Base-by-base conservation (phyloP, 92 coral and sea anemone species). In the Zoanthus sociatus region DNA sequence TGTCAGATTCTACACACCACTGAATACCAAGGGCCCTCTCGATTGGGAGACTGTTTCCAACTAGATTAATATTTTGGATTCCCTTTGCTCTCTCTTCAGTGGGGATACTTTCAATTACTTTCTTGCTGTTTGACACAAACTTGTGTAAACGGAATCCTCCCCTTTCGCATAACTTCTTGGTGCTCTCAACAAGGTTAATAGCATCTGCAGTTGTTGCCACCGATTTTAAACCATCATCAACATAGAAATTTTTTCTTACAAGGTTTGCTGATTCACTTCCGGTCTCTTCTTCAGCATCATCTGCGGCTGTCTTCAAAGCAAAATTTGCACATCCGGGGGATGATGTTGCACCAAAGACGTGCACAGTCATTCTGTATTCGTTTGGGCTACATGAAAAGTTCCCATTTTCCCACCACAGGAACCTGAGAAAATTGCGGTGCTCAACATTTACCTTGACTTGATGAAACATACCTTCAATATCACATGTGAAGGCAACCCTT, bases 321-420 rank as follows among this genome's bases (percentile, higher is more conserved):
- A 56, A 88, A 77, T 88, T 88, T 21, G 55, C 63, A 72, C 88
- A 83, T 45, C 91, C 83, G 14, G 88, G 88, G 9, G 84, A 83
- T 4, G 92, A 86, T 73, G 47, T 73, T 0, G 88, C 88, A 9
- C 88, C 88, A 55, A 88, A 88, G 9, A 88, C 64, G 61, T 88
- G 91, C 1, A 88, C 83, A 21, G 91, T 88, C 86, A 87, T 87
- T 30, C 90, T 32, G 79, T 81, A 88, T 44, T 82, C 46, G 84
- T 12, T 54, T 16, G 89, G 84, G 1, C 4, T 12, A 2, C 26
- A 63, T 44, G 53, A 37, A 5, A 33, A 21, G 79, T 87, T 37
- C n/a, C 91, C 91, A 73, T 82, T 76, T 18, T 82, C 83, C 91
- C 91, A 88, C 91, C 87, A 82, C 26, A 56, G 66, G 83, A 88